Base-by-base conservation (phyloP, 2,797 vertebrate species). In the Falco cherrug region DNA sequence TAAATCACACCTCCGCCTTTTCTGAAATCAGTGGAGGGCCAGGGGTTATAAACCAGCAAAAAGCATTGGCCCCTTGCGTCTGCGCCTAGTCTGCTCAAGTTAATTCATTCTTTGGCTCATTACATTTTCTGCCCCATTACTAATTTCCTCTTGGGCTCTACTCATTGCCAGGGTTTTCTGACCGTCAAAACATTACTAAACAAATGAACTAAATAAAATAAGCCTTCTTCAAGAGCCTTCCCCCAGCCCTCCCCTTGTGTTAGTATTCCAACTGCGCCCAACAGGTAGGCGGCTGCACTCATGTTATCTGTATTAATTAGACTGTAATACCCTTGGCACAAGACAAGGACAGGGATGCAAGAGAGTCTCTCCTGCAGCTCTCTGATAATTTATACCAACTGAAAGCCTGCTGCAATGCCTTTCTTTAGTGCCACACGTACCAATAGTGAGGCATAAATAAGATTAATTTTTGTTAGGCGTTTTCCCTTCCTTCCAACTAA, bases 101-200 rank as follows among this genome's bases (percentile, higher is more conserved):
- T 97, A 97, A 94, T 97, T 96, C 95, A 67, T 96, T 97, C 95
- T 97, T 97, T 97, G 94, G 93, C 87, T 97, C 95, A 96, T 97
- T 97, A 85, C 87, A 81, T 96, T 96, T 97, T 95, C 96, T 96
- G 93, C 94, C 96, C 95, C 95, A 95, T 95, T 96, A 94, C 90
- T 89, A 87, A 87, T 93, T 94, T 92, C 95, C 95, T 95, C 96
- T 93, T 95, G 95, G 93, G 95, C 88, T 95, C 86, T 90, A 33
- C 92, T 95, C 84, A 89, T 87, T 96, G 95, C 94, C 86, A 92
- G 95, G 54, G 91, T 85, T 96, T 97, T 96, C 91, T 96, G 97
- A 96, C 96, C 90, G 6, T 96, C 93, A 92, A 92, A 95, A 97
- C 88, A 95, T 93, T 83, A 59, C 96, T 87, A 95, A 97, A 96